Base-by-base conservation (phyloP, 2,888 invertebrate species). In the Falcaria lacertinaria region DNA sequence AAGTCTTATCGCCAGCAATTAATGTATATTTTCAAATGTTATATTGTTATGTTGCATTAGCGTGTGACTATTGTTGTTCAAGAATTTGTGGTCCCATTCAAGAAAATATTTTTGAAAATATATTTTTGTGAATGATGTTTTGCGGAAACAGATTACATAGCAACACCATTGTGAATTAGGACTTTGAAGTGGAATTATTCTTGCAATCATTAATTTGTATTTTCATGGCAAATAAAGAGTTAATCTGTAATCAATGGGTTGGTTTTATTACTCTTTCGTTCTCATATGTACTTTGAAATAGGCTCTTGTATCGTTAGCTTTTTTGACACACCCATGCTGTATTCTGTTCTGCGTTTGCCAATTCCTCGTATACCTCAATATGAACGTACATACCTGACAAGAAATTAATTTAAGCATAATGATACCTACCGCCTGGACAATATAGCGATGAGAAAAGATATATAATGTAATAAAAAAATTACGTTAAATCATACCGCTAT, bases 161-260 rank as follows among this genome's bases (percentile, higher is more conserved):
- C 66, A 64, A 57, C 53, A 69, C 58, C 69, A 73, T 72, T 72
- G 72, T 79, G 69, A 71, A 72, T 61, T 69, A 70, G 65, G 64
- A 72, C 57, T 64, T 67, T 51, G 44, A 71, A 72, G 73, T 76
- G 75, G 70, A 78, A 76, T 74, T 84, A 80, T 84, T 81, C 80
- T 84, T 81, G 79, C 80, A 83, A 80, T 79, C 74, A 82, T 87
- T 84, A 61, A 81, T 86, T 87, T 87, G 80, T 88, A 87, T 86
- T 84, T 83, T 82, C 83, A 83, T 87, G 88, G 86, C 84, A 80
- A 88, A 85, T 88, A 88, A 88, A 88, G 83, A 79, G 80, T 79
- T 86, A 78, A 81, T 80, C 79, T 79, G 75, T 82, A 80, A 76
- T 68, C 63, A 62, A 52, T 60, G 34, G 44, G 44, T 56, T 72